Conservation (phyloP, 35 echinoderm and acorn worm species). For the Holothuria glaberrima region DNA sequence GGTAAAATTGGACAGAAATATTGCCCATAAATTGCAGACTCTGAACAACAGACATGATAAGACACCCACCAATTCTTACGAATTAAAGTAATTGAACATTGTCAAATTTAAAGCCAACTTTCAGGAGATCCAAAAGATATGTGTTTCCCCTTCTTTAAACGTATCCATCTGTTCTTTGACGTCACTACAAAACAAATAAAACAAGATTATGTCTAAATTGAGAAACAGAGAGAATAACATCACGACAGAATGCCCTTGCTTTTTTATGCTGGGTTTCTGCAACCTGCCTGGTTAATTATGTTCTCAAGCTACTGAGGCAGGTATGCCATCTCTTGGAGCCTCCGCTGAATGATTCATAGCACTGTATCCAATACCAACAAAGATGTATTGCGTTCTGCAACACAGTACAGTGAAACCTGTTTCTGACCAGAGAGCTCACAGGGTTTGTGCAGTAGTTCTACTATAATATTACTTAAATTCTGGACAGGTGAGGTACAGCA, state of each 20-base stretch:
- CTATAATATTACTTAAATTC: too few relatives aligned
- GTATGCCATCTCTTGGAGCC: not conserved
- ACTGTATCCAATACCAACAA: too few relatives aligned
- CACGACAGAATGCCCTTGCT: not conserved
- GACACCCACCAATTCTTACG: not conserved
- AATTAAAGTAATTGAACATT: not conserved
- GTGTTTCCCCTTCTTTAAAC: too few relatives aligned
- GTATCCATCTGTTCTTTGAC: slow-evolving; percentile 7
- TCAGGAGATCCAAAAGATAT: too few relatives aligned
- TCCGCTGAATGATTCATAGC: slow-evolving; percentile 14
- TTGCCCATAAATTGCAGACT: too few relatives aligned
- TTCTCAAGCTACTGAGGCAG: not conserved
- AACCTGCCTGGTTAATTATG: slow-evolving; percentile 18
- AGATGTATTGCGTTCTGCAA: too few relatives aligned
- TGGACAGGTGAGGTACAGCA: too few relatives aligned
- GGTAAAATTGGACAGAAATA: too few relatives aligned
- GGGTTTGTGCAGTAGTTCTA: too few relatives aligned
- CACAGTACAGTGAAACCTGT: too few relatives aligned
- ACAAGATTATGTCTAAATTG: not conserved
- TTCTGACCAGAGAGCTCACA: too few relatives aligned
- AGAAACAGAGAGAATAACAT: not conserved
- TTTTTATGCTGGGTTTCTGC: not conserved
- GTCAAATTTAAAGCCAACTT: too few relatives aligned
- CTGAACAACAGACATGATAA: not conserved
- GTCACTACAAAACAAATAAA: not conserved